Evolutionary conservation across 2,888 invertebrate species (phyloP), one percentile per base, ranked within the genome.

Genomic region (Polyommatus icarus): DNA sequence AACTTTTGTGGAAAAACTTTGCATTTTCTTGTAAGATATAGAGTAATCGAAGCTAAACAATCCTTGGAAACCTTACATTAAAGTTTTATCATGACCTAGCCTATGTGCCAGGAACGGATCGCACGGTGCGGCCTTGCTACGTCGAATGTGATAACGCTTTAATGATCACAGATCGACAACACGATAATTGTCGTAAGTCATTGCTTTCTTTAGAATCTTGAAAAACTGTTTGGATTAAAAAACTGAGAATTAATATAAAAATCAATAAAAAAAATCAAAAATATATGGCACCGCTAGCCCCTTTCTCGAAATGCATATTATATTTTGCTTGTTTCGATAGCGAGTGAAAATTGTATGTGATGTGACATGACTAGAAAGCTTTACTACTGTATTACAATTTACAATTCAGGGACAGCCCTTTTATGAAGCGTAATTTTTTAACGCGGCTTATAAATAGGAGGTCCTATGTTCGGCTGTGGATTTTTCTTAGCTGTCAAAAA

Each of bases 61-160:
- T 75, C 75, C 75, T 75, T 75, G 75, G 50, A 75, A 50, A 75
- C 75, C 75, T 54, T 54, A 50, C 46, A 73, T 75, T 75, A 54
- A 75, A 75, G 75, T 54, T 75, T 54, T 72, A 40, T 40, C 73
- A 73, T 46, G 73, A 46, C 84, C 83, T 85, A 83, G 81, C 82
- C 71, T 59, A 50, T 79, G 82, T 82, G 80, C 82, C 82, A 85
- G 83, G 84, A 79, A 82, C 80, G 78, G 78, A 79, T 54, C 76
- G 78, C 59, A 67, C 78, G 73, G 81, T 78, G 79, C 83, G 83
- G 84, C 82, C 82, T 83, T 81, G 80, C 82, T 78, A 76, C 79
- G 80, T 77, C 78, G 81, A 83, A 83, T 80, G 82, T 81, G 77
- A 80, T 81, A 76, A 78, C 77, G 54, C 54, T 78, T 54, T 75